These are phyloP conservation scores for Neomicropteryx cornuta DNA, from an alignment of 1,140 invertebrate genomes.

Conservation along the genomic window DNA sequence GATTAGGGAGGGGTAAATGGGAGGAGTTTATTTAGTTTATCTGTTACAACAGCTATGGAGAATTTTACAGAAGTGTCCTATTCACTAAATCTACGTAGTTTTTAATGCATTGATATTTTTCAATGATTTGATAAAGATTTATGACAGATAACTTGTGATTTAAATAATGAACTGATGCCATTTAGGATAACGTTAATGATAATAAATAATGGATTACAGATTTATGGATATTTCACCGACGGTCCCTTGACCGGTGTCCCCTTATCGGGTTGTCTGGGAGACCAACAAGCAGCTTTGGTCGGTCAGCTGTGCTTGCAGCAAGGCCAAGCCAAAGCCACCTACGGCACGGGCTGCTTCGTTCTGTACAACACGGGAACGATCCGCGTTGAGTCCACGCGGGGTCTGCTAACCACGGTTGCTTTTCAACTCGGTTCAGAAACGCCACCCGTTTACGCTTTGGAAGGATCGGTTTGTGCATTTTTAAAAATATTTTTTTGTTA, in stretches of 20 bases:
- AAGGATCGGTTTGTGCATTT: slow-evolving; percentile 73
- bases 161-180: too few species aligned
- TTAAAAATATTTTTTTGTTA: too few species aligned
- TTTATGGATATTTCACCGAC: slow-evolving; percentile 62
- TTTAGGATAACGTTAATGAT: too few species aligned
- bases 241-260: slow-evolving; percentile 59
- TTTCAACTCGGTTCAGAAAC: slow-evolving; percentile 82
- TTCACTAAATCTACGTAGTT: too few species aligned
- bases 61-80: too few species aligned
- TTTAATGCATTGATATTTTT: too few species aligned
- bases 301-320: slow-evolving; percentile 85
- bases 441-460: slow-evolving; percentile 74
- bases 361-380: slow-evolving; percentile 88
- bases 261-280: slow-evolving; percentile 79
- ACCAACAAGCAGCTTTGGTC: slow-evolving; percentile 91
- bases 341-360: slow-evolving; percentile 95
- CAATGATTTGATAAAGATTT: too few species aligned
- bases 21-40: too few species aligned
- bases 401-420: slow-evolving; percentile 88
- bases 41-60: too few species aligned
- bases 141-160: too few species aligned
- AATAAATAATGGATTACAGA: too few species aligned
- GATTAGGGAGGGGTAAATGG: too few species aligned
- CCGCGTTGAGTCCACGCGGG: slow-evolving; percentile 71
- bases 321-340: slow-evolving; percentile 92